phyloP scores from a whole-genome alignment of 2,113 vertebrate genomes.

The Emydura subglobosa region DNA sequence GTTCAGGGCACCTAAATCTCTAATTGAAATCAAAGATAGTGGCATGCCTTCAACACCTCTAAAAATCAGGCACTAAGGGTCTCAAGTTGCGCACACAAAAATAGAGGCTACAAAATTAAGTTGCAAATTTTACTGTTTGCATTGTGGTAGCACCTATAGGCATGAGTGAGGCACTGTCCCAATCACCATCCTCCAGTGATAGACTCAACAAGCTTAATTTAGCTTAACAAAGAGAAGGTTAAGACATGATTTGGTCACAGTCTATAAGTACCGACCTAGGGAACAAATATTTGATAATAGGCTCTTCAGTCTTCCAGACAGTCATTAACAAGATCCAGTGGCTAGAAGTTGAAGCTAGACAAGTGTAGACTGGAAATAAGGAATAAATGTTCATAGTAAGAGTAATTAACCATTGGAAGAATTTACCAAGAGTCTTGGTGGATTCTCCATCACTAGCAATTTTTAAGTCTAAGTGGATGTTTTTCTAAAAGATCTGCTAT shows the following conservation, averaged over 20 bases:
- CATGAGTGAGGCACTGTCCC: not conserved
- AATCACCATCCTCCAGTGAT: not conserved
- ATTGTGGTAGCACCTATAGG: not conserved
- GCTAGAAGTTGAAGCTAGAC: not conserved
- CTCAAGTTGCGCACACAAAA: no score
- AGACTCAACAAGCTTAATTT: not conserved
- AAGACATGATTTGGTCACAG: not conserved
- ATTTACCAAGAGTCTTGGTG: not conserved
- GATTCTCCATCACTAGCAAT: not conserved
- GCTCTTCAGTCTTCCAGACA: not conserved
- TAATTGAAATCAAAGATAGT: no score
- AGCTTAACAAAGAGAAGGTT: not conserved
- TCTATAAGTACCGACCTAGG: not conserved
- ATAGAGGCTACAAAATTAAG: no score
- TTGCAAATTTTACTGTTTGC: no score
- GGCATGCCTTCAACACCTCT: no score
- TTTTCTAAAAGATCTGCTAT: not conserved
- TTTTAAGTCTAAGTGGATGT: not conserved
- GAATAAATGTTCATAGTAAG: not conserved
- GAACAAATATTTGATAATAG: not conserved
- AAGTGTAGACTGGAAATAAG: not conserved
- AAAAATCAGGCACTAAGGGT: no score
- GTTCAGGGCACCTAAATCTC: no score
- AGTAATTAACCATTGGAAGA: not conserved
- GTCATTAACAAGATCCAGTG: not conserved